Evolutionary conservation across 2,888 invertebrate genomes (phyloP), one percentile per base, ranked within the genome.

Genomic region (Drosophila nr. fundita): DNA sequence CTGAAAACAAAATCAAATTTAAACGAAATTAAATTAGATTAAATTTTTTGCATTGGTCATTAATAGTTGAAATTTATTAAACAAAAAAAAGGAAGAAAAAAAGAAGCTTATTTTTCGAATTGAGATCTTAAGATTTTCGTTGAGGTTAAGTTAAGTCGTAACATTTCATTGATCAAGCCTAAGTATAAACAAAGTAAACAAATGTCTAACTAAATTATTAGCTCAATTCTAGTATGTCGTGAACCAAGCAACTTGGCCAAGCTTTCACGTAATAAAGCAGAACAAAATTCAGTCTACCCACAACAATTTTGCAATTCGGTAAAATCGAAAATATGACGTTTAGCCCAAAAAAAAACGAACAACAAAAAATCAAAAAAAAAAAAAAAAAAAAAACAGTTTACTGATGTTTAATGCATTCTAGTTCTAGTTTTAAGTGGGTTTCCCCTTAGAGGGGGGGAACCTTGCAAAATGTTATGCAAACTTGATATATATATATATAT

Each of bases 11-110:
- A 79, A 32, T 70, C 40, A 75, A 59, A 64, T 62, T 67, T 60
- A 67, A 58, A 58, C 62, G 13, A 30, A 54, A 58, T 50, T 62
- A 65, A 67, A 65, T 68, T 78, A 75, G 75, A 87, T 75, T 66
- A 76, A 83, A 83, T 76, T 74, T 70, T 73, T 71, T 69, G 69
- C 68, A 87, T 83, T 83, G 75, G 75, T 71, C 72, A 66, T 80
- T 77, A 80, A 77, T 82, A 82, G 82, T 69, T 82, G 32, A 82
- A 82, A 85, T 82, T 82, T 85, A 74, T 80, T 40, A 69, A 78
- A 62, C n/a, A n/a, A 49, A 50, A 58, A 21, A 53, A 57, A n/a
- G 45, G 5, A 34, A 10, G 55, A 49, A 67, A 62, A 64, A 36
- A 36, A 24, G 27, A 66, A 27, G 52, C 50, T 77, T 80, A 85